Evolutionary conservation across 2,113 vertebrate genomes (phyloP).

Genomic region (Chloebia gouldiae): DNA sequence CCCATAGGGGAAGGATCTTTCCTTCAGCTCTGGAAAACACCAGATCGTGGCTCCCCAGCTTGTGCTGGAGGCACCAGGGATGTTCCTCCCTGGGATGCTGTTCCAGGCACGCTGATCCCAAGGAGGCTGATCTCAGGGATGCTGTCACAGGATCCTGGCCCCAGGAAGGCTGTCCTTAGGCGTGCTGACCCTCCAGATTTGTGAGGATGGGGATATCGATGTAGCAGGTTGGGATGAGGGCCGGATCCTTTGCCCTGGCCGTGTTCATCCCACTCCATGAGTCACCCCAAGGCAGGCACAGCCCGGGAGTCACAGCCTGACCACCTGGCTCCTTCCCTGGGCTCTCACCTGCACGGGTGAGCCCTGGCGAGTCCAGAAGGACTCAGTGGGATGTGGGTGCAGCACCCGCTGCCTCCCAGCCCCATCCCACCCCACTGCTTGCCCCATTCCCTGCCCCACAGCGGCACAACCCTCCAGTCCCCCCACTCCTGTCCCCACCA

Average conservation of each 20-base stretch:
- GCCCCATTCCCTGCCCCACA: neutral
- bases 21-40: neutral
- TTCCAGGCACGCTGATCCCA: neutral
- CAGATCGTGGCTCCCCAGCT: neutral
- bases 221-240: neutral
- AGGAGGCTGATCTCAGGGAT: rapidly evolving
- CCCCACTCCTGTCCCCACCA: neutral
- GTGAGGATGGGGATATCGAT: neutral
- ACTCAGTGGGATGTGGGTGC: neutral
- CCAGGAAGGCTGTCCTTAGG: neutral
- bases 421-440: neutral
- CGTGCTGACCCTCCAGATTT: neutral
- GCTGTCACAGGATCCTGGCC: neutral
- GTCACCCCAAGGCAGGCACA: neutral
- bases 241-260: neutral
- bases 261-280: rapidly evolving
- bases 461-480: neutral
- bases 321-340: neutral
- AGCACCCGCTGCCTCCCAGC: neutral
- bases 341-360: neutral
- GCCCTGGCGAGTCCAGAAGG: neutral
- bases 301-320: neutral
- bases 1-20: neutral
- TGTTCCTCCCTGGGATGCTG: neutral
- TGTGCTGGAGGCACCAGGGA: neutral